Evolutionary conservation across 2,113 vertebrate genomes (phyloP), one percentile per base, ranked within the genome.

Genomic region (Hirundichthys speculiger): DNA sequence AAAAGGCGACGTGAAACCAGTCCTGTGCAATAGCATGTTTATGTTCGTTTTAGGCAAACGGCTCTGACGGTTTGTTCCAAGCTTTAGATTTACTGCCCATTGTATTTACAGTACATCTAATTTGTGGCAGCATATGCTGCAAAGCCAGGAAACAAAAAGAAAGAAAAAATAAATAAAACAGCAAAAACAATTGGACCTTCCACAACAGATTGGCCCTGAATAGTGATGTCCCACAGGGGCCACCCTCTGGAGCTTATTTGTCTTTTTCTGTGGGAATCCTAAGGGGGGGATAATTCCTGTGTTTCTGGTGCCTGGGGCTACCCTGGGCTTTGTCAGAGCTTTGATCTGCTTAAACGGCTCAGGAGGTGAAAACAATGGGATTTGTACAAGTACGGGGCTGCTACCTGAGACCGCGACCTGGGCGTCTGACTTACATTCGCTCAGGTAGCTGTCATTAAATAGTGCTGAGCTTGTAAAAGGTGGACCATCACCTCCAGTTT

Each of bases 261-360:
- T 84, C 83, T 71, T 83, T 77, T 84, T 87, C 75, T 85, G 82
- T 77, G 80, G 63, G 79, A 89, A 84, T 83, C 86, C 68, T 82
- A 42, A 67, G 64, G 71, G 72, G 30, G 66, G 56, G 51, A 60
- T 84, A 81, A 87, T 88, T 86, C 62, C 59, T 76, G 67, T 83
- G 81, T 89, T 91, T 88, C 80, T 69, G 59, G 65, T 74, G 90
- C 88, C 88, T 79, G 75, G 81, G 82, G 84, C 83, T 91, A 91
- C 90, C 86, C 89, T 80, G 86, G 84, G 90, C 89, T 89, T 82
- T 82, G 89, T 89, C 75, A 68, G 65, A 72, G 69, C 89, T 84
- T 91, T 79, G 89, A 92, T 93, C 81, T 65, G 88, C 89, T 86
- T 86, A 91, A 92, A 90, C 64, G 85, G 86, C 82, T 89, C 83